Evolutionary conservation across 2,797 vertebrate genomes (phyloP).

Genomic region (Falco novaeseelandiae): DNA sequence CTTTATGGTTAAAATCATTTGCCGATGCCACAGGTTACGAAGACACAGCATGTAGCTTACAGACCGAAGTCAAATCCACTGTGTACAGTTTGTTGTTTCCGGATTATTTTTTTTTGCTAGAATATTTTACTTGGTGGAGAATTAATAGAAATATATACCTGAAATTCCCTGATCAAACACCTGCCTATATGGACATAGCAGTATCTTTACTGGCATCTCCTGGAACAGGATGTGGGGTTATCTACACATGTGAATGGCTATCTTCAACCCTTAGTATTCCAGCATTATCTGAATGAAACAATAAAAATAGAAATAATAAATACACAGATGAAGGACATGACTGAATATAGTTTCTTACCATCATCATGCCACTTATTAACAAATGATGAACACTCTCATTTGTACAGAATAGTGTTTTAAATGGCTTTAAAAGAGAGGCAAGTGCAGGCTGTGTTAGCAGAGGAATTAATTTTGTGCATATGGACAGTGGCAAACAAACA

Average conservation of each 20-base stretch:
- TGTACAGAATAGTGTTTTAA: not conserved
- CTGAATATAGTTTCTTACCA: not conserved
- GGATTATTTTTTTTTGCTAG: not conserved
- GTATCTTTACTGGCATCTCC: not conserved
- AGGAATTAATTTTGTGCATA: not conserved
- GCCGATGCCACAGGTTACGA: accelerated
- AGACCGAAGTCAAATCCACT: not conserved
- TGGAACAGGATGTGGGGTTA: not conserved
- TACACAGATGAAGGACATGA: not conserved
- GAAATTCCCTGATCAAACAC: not conserved
- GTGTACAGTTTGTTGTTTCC: not conserved
- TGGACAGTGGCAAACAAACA: not conserved
- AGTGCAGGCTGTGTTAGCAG: not conserved
- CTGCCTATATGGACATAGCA: not conserved
- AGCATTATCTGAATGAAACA: not conserved
- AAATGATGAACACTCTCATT: not conserved
- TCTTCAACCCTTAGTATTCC: not conserved
- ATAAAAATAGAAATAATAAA: not conserved
- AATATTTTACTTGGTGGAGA: not conserved
- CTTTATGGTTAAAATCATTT: not conserved
- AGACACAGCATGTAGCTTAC: not conserved
- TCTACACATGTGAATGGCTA: not conserved
- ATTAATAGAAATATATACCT: not conserved
- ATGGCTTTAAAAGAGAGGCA: not conserved
- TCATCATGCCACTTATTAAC: not conserved